Conservation (phyloP, 1,140 invertebrate genomes). For the Procambarus clarkii region DNA sequence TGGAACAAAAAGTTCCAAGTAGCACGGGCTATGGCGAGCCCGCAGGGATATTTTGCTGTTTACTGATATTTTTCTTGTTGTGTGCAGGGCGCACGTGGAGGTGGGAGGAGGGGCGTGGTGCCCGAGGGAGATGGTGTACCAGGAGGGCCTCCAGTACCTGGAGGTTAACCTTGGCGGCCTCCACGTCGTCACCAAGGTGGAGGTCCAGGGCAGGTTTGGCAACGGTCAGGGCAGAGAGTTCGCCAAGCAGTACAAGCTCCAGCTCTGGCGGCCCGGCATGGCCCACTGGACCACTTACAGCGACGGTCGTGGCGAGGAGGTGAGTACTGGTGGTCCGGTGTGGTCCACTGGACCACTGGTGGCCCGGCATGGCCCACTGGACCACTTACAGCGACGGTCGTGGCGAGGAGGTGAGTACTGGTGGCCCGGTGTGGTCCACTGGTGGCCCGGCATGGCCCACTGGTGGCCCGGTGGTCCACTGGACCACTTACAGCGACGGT, state of each 20-base stretch:
- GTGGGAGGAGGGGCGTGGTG: slow-evolving; percentile 95
- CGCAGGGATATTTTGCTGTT: too few relatives aligned
- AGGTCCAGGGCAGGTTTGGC: slow-evolving; percentile 94
- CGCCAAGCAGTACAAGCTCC: slow-evolving; percentile 77
- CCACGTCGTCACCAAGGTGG: slow-evolving; percentile 80
- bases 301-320: slow-evolving; percentile 33
- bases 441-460: background rate
- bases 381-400: slow-evolving; percentile 27
- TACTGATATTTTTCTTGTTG: too few relatives aligned
- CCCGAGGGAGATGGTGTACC: slow-evolving; percentile 83
- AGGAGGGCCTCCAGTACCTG: slow-evolving; percentile 34
- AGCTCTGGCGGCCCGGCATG: slow-evolving; percentile 85
- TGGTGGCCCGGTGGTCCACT: background rate
- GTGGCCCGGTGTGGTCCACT: slow-evolving; percentile 79
- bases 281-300: slow-evolving; percentile 36
- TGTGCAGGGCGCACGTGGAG: slow-evolving; percentile 89
- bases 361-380: slow-evolving; percentile 74
- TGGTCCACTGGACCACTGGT: background rate
- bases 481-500: background rate
- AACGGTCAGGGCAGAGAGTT: slow-evolving; percentile 80
- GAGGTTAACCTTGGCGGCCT: slow-evolving; percentile 36
- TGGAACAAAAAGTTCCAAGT: too few relatives aligned
- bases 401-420: slow-evolving; percentile 26
- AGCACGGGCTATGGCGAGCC: too few relatives aligned
- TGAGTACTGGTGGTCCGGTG: slow-evolving; percentile 79